Evolutionary conservation across 2,797 vertebrate genomes (phyloP).

Genomic region (Pagetopsis macropterus): DNA sequence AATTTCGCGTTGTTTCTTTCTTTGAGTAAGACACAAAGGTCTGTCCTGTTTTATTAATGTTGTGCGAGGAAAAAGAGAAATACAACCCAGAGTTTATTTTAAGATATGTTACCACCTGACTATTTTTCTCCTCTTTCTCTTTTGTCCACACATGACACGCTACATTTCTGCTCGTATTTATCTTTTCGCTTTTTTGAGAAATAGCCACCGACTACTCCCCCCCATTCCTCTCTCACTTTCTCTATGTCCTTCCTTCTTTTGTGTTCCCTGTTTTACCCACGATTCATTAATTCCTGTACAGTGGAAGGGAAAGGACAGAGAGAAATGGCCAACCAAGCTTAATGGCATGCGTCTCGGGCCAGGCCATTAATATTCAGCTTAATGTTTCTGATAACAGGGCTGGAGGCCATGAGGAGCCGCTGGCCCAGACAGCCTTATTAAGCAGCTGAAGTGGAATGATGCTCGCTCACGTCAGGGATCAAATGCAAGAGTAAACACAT

Average conservation of each 20-base stretch:
- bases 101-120: conserved; percentile 86
- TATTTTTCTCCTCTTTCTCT: conserved; percentile 82
- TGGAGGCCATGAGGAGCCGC: conserved; percentile 91
- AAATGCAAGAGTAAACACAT: conserved; percentile 81
- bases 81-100: conserved; percentile 90
- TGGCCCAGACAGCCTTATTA: conserved; percentile 88
- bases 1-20: conserved; percentile 84
- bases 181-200: conserved; percentile 78
- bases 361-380: conserved; percentile 98
- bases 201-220: conserved; percentile 84
- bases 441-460: conserved; percentile 86
- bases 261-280: conserved; percentile 79
- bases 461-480: conserved; percentile 76
- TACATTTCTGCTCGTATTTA: conserved; percentile 87
- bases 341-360: conserved; percentile 96
- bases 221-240: conserved; percentile 66
- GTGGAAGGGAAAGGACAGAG: conserved; percentile 91
- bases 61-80: conserved; percentile 59
- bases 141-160: conserved; percentile 77
- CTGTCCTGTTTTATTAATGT: conserved; percentile 87
- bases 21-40: conserved; percentile 86
- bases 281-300: conserved; percentile 88
- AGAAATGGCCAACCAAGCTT: conserved; percentile 94
- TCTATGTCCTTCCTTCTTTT: conserved; percentile 68
- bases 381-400: conserved; percentile 99